phyloP scores from a whole-genome alignment of 1,140 invertebrate genomes.

The Hylaeus anthracinus region DNA sequence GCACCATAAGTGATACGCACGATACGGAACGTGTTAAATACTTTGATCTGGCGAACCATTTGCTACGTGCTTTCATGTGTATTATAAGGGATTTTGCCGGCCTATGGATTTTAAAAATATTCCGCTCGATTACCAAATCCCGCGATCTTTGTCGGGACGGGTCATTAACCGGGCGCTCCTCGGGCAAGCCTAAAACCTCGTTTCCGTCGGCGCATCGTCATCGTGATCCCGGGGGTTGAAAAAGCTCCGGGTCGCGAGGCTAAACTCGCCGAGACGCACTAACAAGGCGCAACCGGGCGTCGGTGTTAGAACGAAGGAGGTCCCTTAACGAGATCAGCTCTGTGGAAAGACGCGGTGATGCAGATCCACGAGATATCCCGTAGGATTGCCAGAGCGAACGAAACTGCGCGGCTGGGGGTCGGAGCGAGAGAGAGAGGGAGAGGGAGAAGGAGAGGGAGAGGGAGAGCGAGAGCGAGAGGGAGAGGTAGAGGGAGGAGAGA shows the following conservation, averaged over 20 bases:
- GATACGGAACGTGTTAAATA: too few relatives aligned
- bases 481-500: neutral
- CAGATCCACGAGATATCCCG: constrained; percentile 64
- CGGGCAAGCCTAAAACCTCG: constrained; percentile 17
- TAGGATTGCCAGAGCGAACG: constrained; percentile 41
- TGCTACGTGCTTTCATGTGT: too few relatives aligned
- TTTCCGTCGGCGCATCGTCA: constrained; percentile 15
- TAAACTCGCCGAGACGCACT: constrained; percentile 56
- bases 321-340: constrained; percentile 65
- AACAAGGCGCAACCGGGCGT: constrained; percentile 54
- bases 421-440: neutral
- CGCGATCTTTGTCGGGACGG: neutral
- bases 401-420: neutral
- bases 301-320: constrained; percentile 52
- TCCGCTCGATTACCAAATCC: neutral
- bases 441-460: neutral
- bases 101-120: too few relatives aligned
- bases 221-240: constrained; percentile 20
- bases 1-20: too few relatives aligned
- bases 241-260: constrained; percentile 24
- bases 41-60: too few relatives aligned
- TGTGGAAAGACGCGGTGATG: constrained; percentile 61
- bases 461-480: neutral
- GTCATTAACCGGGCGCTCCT: neutral
- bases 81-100: too few relatives aligned